Conservation (phyloP, 2,113 vertebrate species). For the Cyanoramphus novaezelandiae region DNA sequence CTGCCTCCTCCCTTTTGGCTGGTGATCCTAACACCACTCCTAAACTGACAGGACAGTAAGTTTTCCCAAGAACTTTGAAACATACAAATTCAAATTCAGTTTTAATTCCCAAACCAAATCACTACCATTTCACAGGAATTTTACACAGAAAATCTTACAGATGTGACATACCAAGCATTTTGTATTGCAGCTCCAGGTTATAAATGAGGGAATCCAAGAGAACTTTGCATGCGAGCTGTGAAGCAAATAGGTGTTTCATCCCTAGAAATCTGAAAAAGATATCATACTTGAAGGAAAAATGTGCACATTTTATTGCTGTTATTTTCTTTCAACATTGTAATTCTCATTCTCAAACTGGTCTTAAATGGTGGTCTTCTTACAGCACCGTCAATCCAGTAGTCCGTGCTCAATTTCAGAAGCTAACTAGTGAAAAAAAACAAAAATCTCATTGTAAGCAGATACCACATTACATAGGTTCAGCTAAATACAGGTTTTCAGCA, state of each 20-base stretch:
- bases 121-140: not conserved
- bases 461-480: not conserved
- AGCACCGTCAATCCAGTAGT: not conserved
- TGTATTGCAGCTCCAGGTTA: not conserved
- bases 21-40: not conserved
- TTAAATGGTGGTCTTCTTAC: not conserved
- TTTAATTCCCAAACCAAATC: not conserved
- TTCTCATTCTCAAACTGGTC: not conserved
- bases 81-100: not conserved
- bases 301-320: not conserved
- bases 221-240: not conserved
- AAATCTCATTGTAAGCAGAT: not conserved
- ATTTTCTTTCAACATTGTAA: not conserved
- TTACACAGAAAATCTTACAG: not conserved
- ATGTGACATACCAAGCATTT: not conserved
- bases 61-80: not conserved
- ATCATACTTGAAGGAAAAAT: not conserved
- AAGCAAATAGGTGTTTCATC: not conserved
- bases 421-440: not conserved
- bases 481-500: not conserved
- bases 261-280: not conserved
- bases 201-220: not conserved
- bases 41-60: not conserved
- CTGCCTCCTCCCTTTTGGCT: not conserved
- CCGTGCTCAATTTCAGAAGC: not conserved